Conservation (phyloP, 2,888 invertebrate species). For the Craniophora ligustri region DNA sequence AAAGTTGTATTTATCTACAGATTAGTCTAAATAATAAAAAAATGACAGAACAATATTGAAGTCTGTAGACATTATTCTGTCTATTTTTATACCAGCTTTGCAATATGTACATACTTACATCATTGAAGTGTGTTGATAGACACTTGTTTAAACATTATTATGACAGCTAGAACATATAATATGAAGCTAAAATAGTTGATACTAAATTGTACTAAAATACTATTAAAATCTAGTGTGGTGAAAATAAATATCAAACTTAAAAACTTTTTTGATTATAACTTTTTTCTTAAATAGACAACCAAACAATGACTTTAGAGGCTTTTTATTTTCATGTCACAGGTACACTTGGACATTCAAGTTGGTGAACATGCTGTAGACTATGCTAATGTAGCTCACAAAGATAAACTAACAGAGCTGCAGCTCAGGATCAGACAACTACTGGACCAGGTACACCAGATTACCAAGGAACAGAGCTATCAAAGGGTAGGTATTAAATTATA, state of each 20-base stretch:
- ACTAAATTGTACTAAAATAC: background rate
- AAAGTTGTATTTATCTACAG: too few relatives aligned
- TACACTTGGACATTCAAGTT: constrained; percentile 99
- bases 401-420: constrained; percentile 98
- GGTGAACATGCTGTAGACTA: constrained; percentile 99
- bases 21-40: too few relatives aligned
- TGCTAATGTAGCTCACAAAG: constrained; percentile 98
- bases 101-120: background rate
- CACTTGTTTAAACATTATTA: constrained; percentile 42
- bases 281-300: too few relatives aligned
- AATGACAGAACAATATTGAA: too few relatives aligned
- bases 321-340: constrained; percentile 79
- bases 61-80: too few relatives aligned
- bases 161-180: background rate
- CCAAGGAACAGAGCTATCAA: constrained; percentile 99
- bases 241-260: too few relatives aligned
- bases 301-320: too few relatives aligned
- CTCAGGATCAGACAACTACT: constrained; percentile 97
- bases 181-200: too few relatives aligned
- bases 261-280: too few relatives aligned
- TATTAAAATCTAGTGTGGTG: too few relatives aligned
- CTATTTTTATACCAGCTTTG: background rate
- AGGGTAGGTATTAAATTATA: constrained; percentile 89
- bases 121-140: background rate
- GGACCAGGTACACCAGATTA: constrained; percentile 99